Evolutionary conservation across 2,888 invertebrate genomes (phyloP), one percentile per base, ranked within the genome.

Genomic region (Napeogenes inachia): DNA sequence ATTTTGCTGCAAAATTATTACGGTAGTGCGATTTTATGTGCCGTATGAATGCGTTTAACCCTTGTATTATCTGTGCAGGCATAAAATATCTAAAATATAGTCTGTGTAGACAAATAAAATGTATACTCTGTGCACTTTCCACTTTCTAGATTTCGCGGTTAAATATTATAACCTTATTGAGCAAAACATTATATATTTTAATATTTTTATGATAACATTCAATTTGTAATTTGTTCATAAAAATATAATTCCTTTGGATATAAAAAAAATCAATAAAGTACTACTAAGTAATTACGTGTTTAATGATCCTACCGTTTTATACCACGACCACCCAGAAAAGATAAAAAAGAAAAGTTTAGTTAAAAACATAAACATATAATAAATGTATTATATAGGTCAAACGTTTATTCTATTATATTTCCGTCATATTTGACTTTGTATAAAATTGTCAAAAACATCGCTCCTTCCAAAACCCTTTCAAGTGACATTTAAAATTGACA

Each of bases 401-500:
- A 38, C 3, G 4, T 6, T 38, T 38, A 6, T 38, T 6, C 38
- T 4, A n/a, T n/a, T n/a, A n/a, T n/a, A n/a, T n/a, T n/a, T n/a
- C n/a, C n/a, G 42, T 42, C 3, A 42, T 35, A 8, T 13, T 50
- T 50, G 8, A 50, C 21, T 21, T 21, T 21, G 21, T 50, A 50
- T 50, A 21, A 21, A 50, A 50, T 21, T 13, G 21, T 30, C 21
- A 50, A 12, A 8, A 30, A 50, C 30, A 30, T 50, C 21, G n/a
- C 12, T 30, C 50, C 21, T 30, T 30, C 50, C 21, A 30, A 30
- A 50, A 50, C 30, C 8, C 30, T 30, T 30, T 50, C 62, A 56
- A 61, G 55, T 62, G 59, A 62, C 62, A 67, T 67, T 67, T 61
- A 64, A 64, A 65, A 61, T 63, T 62, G 59, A 66, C 65, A 64